Evolutionary conservation across 2,797 vertebrate genomes (phyloP).

Genomic region (Chiloscyllium punctatum): DNA sequence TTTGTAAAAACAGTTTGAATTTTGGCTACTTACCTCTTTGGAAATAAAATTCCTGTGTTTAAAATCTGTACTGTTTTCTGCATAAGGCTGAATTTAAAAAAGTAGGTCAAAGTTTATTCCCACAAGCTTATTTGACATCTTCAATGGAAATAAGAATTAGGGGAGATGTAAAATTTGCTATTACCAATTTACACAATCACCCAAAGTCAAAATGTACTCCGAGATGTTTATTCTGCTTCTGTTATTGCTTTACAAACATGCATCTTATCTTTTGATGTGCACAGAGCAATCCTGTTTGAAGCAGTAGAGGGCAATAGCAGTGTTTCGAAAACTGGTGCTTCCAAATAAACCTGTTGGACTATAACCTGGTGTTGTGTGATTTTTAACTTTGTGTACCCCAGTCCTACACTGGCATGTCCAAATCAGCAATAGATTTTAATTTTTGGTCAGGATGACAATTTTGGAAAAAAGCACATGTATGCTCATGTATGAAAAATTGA

Average conservation of each 20-base stretch:
- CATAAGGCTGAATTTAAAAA: neutral
- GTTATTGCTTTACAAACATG: neutral
- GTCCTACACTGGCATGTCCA: too few relatives aligned
- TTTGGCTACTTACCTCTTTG: neutral
- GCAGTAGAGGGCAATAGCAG: neutral
- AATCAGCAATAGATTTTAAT: too few relatives aligned
- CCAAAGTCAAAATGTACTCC: neutral
- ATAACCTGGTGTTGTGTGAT: too few relatives aligned
- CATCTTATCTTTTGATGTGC: neutral
- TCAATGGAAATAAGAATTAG: neutral
- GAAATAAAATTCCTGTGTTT: neutral
- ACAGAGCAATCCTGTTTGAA: neutral
- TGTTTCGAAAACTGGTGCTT: too few relatives aligned
- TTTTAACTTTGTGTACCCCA: too few relatives aligned
- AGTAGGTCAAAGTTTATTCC: constrained; percentile 8
- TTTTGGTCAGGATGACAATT: neutral
- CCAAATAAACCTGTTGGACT: too few relatives aligned
- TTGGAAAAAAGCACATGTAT: neutral
- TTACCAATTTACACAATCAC: neutral
- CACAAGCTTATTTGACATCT: neutral
- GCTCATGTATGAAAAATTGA: neutral
- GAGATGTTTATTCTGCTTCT: neutral
- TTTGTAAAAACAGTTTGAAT: neutral
- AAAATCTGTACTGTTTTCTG: neutral
- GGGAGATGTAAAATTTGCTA: neutral